These are phyloP conservation scores for Formica selysi DNA, from an alignment of 1,140 invertebrate species.

Conservation along the genomic window DNA sequence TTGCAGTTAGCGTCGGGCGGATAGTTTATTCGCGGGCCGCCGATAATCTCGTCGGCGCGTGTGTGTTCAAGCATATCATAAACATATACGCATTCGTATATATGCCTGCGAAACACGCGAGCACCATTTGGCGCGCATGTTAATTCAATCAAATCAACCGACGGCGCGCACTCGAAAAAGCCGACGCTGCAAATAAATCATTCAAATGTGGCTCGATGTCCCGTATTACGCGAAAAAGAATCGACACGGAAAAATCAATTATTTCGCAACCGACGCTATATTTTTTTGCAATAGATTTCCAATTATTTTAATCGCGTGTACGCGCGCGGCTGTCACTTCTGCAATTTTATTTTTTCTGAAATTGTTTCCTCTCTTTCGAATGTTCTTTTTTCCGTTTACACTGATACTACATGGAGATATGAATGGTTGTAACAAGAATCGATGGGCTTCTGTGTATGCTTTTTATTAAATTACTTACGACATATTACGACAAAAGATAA, in stretches of 20 bases:
- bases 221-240: conserved; percentile 57
- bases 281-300: conserved; percentile 63
- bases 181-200: conserved; percentile 53
- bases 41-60: conserved; percentile 32
- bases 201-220: conserved; percentile 57
- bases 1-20: conserved; percentile 48
- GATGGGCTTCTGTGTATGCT: conserved; percentile 25
- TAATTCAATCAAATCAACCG: conserved; percentile 61
- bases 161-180: conserved; percentile 51
- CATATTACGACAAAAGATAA: conserved; percentile 29
- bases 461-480: conserved; percentile 32
- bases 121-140: conserved; percentile 54
- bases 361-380: conserved; percentile 57
- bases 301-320: conserved; percentile 58
- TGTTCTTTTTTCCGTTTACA: conserved; percentile 41
- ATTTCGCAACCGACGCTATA: conserved; percentile 52
- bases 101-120: conserved; percentile 31
- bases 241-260: conserved; percentile 57
- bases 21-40: conserved; percentile 56
- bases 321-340: conserved; percentile 27
- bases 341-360: conserved; percentile 48
- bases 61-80: conserved; percentile 52
- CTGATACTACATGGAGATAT: conserved; percentile 20
- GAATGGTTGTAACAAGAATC: conserved; percentile 41
- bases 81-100: background rate